Evolutionary conservation across 2,888 invertebrate species (phyloP).

Genomic region (Copidosoma aretas): DNA sequence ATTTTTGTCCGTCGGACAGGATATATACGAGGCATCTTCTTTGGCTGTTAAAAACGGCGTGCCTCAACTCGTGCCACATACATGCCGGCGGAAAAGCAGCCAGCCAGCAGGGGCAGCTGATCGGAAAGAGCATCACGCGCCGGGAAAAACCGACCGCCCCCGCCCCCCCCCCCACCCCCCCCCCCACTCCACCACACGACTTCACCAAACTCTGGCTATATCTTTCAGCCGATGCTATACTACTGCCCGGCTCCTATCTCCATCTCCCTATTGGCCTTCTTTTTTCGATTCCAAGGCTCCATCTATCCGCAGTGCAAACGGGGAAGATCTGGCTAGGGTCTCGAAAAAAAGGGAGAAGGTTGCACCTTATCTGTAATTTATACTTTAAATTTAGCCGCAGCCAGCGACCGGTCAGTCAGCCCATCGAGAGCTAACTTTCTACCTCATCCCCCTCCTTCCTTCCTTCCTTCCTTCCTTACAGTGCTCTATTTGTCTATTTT

Average conservation of each 20-base stretch:
- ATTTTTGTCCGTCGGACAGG: constrained; percentile 2
- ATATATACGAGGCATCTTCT: constrained; percentile 30
- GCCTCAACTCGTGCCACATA: background rate
- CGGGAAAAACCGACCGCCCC: constrained; percentile 52
- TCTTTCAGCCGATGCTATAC: constrained; percentile 3
- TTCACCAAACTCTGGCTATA: constrained; percentile 5
- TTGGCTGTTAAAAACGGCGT: constrained; percentile 10
- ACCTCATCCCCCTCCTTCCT: constrained; percentile 5
- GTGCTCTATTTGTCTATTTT: constrained; percentile 9
- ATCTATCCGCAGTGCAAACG: background rate
- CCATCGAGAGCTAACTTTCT: constrained; percentile 14
- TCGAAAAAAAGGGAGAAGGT: background rate
- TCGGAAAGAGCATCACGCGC: constrained; percentile 58
- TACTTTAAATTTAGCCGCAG: constrained; percentile 57
- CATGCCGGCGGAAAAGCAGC: background rate
- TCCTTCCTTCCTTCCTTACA: constrained; percentile 1
- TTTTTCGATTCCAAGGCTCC: background rate
- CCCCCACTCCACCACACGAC: too few species aligned
- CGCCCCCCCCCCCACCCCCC: background rate
- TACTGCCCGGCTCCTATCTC: background rate
- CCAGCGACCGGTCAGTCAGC: constrained; percentile 34
- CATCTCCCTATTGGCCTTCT: constrained; percentile 22
- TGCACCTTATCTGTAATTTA: constrained; percentile 57
- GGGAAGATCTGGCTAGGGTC: background rate
- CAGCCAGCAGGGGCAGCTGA: constrained; percentile 34